A percentile compares a stretch with the other conserved stretches of the same genome.
These are phyloP conservation scores for Tapirus indicus DNA, from an alignment of 2,797 vertebrate species.

Conservation along the genomic window DNA sequence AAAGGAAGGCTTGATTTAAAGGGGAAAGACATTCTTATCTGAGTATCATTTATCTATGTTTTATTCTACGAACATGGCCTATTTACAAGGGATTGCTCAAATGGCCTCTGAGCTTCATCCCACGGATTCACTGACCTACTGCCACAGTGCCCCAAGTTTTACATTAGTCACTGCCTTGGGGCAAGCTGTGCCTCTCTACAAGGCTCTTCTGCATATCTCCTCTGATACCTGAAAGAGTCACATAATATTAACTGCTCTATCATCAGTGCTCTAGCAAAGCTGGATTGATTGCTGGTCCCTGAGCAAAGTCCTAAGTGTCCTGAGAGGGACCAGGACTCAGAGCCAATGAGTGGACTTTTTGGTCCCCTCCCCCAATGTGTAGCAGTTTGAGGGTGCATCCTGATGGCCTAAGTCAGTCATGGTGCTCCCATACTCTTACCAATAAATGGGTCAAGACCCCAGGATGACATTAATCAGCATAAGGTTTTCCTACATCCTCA, in stretches of 20 bases:
- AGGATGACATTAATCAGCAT: background rate
- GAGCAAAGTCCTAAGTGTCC: background rate
- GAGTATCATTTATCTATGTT: background rate
- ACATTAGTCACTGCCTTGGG: background rate
- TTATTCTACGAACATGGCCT: background rate
- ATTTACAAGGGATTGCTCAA: background rate
- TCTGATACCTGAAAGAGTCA: background rate
- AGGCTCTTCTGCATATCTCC: background rate
- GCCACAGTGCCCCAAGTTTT: fast-evolving
- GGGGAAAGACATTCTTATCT: constrained; percentile 38
- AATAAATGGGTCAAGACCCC: background rate
- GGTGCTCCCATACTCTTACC: background rate
- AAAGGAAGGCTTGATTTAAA: constrained; percentile 47
- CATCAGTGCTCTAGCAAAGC: background rate
- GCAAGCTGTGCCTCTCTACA: background rate
- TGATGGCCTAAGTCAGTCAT: too few species aligned
- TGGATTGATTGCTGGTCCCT: too few species aligned
- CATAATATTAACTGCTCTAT: fast-evolving
- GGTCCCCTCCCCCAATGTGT: fast-evolving
- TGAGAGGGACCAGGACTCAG: background rate
- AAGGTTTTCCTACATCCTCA: background rate
- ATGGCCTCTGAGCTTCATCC: background rate
- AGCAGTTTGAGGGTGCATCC: background rate
- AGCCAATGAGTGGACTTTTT: background rate
- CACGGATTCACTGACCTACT: background rate